phyloP scores from a whole-genome alignment of 2,113 vertebrate species.

The Platysternon megacephalum region DNA sequence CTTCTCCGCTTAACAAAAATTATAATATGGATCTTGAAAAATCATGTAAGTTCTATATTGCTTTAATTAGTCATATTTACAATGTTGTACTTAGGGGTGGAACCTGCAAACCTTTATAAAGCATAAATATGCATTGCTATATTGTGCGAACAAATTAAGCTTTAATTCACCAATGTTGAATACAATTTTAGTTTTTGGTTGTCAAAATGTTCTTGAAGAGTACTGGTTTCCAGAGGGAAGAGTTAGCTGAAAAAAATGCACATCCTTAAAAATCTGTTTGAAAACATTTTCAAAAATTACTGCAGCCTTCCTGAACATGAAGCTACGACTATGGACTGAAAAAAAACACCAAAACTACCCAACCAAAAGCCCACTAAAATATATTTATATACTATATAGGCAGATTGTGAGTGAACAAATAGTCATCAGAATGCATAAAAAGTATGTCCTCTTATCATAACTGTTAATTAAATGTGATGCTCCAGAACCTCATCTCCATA shows the following conservation, averaged over 20 bases:
- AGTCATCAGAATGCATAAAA: not conserved
- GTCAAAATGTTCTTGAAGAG: not conserved
- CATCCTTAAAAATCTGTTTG: not conserved
- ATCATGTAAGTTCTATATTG: not conserved
- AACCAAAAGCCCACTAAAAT: not conserved
- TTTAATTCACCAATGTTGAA: not conserved
- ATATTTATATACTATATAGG: not conserved
- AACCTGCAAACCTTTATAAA: not conserved
- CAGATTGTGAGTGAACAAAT: not conserved
- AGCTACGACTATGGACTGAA: not conserved
- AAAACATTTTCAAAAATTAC: not conserved
- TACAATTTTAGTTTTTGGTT: not conserved
- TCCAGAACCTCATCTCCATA: not conserved
- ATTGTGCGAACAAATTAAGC: not conserved
- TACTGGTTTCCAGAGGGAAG: not conserved
- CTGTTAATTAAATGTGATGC: not conserved
- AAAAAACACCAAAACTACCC: fast-evolving
- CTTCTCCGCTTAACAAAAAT: not conserved
- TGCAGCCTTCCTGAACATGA: not conserved
- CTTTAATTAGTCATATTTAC: not conserved
- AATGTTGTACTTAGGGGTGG: not conserved
- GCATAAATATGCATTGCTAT: not conserved
- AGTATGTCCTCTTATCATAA: not conserved
- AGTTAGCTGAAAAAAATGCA: not conserved
- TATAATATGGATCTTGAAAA: not conserved